Evolutionary conservation across 2,797 vertebrate genomes (phyloP).

Genomic region (Lithobates pipiens): DNA sequence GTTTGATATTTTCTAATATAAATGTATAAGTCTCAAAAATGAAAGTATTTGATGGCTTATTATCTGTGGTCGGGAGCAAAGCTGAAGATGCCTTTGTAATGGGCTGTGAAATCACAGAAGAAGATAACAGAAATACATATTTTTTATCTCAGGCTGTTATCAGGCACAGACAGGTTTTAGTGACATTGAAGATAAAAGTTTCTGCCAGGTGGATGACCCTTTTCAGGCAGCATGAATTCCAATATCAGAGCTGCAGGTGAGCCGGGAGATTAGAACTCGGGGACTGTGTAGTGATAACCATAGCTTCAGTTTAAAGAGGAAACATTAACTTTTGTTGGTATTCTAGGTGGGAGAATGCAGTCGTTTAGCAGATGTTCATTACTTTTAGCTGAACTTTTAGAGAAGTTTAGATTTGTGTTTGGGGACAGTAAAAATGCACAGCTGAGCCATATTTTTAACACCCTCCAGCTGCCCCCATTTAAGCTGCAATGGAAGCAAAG

Average conservation of each 20-base stretch:
- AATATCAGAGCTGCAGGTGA: constrained; percentile 12
- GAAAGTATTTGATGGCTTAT: constrained; percentile 43
- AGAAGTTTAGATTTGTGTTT: no score
- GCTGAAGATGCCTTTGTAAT: constrained; percentile 40
- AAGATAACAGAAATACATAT: constrained; percentile 45
- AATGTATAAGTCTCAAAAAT: constrained; percentile 24
- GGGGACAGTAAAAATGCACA: no score
- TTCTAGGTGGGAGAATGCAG: background rate
- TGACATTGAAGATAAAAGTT: constrained; percentile 51
- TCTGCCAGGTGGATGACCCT: constrained; percentile 27
- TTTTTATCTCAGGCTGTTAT: constrained; percentile 45
- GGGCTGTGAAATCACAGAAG: constrained; percentile 39
- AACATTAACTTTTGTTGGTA: background rate
- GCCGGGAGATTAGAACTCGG: constrained; percentile 3
- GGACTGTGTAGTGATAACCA: background rate
- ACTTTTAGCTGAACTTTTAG: background rate
- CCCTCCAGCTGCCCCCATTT: no score
- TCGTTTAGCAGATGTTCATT: background rate
- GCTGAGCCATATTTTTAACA: no score
- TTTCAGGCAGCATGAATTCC: constrained; percentile 37
- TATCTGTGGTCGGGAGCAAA: constrained; percentile 22
- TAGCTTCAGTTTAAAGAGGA: background rate
- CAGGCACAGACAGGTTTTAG: constrained; percentile 41
- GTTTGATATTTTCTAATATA: constrained; percentile 39
- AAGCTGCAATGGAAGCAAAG: no score